A percentile compares a stretch with the other conserved stretches of the same genome.
phyloP scores from a whole-genome alignment of 2,888 invertebrate genomes.

The Coremacera marginata region DNA sequence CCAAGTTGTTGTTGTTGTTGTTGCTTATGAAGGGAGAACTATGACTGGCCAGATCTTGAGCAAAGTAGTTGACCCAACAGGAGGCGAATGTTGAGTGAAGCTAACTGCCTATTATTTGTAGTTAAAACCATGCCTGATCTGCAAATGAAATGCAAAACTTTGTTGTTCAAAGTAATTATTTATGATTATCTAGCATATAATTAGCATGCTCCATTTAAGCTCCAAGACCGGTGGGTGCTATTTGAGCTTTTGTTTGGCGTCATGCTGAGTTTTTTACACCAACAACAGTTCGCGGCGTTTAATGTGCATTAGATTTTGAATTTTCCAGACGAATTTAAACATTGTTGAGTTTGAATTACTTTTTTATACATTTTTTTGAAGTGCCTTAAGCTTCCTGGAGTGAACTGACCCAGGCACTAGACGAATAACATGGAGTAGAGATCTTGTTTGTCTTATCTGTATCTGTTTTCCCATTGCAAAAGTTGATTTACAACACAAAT shows the following conservation, averaged over 20 bases:
- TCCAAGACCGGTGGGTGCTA: background rate
- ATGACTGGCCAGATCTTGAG: background rate
- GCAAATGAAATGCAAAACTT: slow-evolving; percentile 8
- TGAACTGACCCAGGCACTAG: too few relatives aligned
- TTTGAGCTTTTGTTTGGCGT: background rate
- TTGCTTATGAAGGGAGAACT: background rate
- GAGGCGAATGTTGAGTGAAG: background rate
- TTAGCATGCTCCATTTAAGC: slow-evolving; percentile 8
- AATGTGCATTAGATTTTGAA: background rate
- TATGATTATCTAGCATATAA: slow-evolving; percentile 32
- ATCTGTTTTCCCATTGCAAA: too few relatives aligned
- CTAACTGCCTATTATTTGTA: background rate
- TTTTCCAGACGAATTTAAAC: background rate
- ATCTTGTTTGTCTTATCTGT: too few relatives aligned
- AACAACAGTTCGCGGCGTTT: background rate
- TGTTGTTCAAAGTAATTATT: slow-evolving; percentile 28
- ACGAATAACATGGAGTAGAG: too few relatives aligned
- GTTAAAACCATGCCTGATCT: background rate
- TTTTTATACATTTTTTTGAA: too few relatives aligned
- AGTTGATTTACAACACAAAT: too few relatives aligned
- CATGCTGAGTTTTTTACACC: background rate
- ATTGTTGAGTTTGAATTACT: background rate
- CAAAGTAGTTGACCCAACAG: background rate
- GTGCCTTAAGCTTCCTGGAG: too few relatives aligned
- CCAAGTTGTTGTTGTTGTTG: background rate